Percentiles rank a stretch among this genome's conserved stretches.
phyloP scores from a whole-genome alignment of 2,888 invertebrate genomes.

The Eubasilissa splendida region DNA sequence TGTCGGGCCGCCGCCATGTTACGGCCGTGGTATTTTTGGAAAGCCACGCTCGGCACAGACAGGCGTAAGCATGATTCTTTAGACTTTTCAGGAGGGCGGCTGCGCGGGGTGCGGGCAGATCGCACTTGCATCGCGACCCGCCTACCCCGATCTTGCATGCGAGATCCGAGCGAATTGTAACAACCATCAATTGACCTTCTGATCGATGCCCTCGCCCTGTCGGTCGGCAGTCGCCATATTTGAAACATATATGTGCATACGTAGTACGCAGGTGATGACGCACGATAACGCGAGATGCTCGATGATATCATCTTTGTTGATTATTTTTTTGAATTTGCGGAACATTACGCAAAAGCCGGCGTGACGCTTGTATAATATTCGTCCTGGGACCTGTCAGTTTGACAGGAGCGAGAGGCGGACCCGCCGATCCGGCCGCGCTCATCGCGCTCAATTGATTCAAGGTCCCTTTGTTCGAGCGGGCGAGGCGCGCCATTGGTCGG shows the following conservation, averaged over 20 bases:
- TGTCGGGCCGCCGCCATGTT: constrained; percentile 35
- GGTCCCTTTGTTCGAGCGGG: constrained; percentile 46
- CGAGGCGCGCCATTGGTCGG: constrained; percentile 41
- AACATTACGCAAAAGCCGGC: constrained; percentile 2
- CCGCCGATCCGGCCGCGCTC: constrained; percentile 11
- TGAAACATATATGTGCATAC: constrained; percentile 3
- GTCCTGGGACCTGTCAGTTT: constrained; percentile 3
- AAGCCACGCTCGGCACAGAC: constrained; percentile 43
- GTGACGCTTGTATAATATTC: not conserved
- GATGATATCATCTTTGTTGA: constrained; percentile 7
- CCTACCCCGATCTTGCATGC: constrained; percentile 5
- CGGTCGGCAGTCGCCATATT: constrained; percentile 49
- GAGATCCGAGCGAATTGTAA: constrained; percentile 3
- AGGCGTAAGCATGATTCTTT: constrained; percentile 44
- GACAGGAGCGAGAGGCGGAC: not conserved
- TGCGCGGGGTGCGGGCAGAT: constrained; percentile 34
- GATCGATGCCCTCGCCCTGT: constrained; percentile 47
- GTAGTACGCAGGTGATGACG: not conserved
- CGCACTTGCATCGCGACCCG: constrained; percentile 12
- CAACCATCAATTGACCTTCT: constrained; percentile 15
- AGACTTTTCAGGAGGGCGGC: constrained; percentile 20
- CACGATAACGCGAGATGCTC: constrained; percentile 8
- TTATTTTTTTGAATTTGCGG: not conserved
- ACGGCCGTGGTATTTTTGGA: constrained; percentile 52
- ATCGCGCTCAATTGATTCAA: constrained; percentile 39